Evolutionary conservation across 2,888 invertebrate species (phyloP).

Genomic region (Nymphalis polychloros): DNA sequence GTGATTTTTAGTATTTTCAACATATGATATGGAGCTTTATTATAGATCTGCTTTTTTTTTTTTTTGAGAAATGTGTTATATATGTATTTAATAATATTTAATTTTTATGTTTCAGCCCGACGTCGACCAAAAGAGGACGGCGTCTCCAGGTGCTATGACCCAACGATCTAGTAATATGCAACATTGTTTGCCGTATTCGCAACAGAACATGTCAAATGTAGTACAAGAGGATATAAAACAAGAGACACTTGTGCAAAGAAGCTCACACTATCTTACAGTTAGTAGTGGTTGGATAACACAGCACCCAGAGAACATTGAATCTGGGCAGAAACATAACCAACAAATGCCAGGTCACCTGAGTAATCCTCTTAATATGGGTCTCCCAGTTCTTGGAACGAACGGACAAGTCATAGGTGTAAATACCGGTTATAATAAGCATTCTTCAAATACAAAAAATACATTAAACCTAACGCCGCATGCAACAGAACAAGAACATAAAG

Average conservation of each 20-base stretch:
- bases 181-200: constrained; percentile 53
- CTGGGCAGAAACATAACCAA: constrained; percentile 54
- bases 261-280: constrained; percentile 74
- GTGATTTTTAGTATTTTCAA: constrained; percentile 20
- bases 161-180: constrained; percentile 54
- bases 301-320: constrained; percentile 61
- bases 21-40: constrained; percentile 7
- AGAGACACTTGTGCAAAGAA: constrained; percentile 66
- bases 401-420: constrained; percentile 83
- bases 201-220: constrained; percentile 53
- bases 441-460: constrained; percentile 55
- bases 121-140: constrained; percentile 57
- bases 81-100: too few species aligned
- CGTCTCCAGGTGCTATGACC: constrained; percentile 53
- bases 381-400: constrained; percentile 80
- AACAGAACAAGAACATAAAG: constrained; percentile 56
- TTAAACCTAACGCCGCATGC: constrained; percentile 48
- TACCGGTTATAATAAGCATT: constrained; percentile 64
- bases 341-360: constrained; percentile 46
- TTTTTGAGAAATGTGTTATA: not conserved
- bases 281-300: constrained; percentile 77
- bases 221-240: constrained; percentile 63
- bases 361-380: constrained; percentile 56
- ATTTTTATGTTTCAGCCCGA: constrained; percentile 59
- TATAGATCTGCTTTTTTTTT: not conserved